phyloP scores from a whole-genome alignment of 2,888 invertebrate species.

The Coelinius sp. region DNA sequence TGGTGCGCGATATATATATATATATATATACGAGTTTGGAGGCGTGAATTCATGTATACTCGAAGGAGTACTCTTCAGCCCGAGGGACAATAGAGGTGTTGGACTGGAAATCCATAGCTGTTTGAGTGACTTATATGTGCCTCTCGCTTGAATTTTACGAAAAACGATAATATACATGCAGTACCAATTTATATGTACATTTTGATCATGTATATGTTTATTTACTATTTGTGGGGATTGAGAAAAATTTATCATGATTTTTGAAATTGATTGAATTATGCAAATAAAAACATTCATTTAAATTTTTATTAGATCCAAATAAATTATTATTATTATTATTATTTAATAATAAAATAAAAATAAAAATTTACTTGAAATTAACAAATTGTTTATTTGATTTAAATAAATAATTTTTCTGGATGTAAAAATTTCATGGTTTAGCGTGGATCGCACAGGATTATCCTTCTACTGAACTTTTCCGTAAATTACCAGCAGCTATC shows the following conservation, averaged over 20 bases:
- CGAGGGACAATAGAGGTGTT: constrained; percentile 70
- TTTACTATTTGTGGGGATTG: not conserved
- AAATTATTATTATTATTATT: too few relatives aligned
- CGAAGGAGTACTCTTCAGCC: constrained; percentile 66
- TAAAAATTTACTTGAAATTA: too few relatives aligned
- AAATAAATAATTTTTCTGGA: too few relatives aligned
- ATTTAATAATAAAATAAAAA: too few relatives aligned
- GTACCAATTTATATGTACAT: not conserved
- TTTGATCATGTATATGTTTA: not conserved
- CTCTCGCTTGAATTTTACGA: constrained; percentile 49
- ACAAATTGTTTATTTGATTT: too few relatives aligned
- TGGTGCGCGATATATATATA: constrained; percentile 1
- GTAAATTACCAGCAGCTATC: constrained; percentile 20
- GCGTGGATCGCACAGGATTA: not conserved
- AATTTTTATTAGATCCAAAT: too few relatives aligned
- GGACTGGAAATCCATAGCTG: constrained; percentile 71
- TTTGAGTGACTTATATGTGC: constrained; percentile 64
- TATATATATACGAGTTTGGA: constrained; percentile 44
- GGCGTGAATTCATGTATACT: constrained; percentile 66
- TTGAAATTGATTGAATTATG: too few relatives aligned
- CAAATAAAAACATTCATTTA: too few relatives aligned
- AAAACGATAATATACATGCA: not conserved
- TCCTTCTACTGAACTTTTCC: not conserved
- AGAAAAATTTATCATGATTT: too few relatives aligned
- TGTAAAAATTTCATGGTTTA: not conserved